Base-by-base conservation (phyloP, 2,797 vertebrate species). In the Trachurus trachurus region DNA sequence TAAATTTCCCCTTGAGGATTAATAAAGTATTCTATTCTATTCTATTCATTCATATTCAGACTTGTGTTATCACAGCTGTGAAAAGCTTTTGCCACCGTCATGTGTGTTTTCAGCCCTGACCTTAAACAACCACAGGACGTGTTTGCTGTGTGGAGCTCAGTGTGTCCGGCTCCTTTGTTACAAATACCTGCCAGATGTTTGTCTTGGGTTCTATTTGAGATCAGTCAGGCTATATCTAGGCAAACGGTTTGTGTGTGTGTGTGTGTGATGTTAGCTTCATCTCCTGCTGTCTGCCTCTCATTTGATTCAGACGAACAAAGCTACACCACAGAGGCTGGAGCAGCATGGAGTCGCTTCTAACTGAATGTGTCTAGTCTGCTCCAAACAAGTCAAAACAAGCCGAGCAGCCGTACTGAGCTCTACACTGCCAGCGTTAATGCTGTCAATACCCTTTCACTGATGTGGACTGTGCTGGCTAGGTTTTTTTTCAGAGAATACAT, bases 321-420 rank as follows among this genome's bases (percentile, higher is more conserved):
- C n/a, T 54, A 5, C 47, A 31, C 60, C 37, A n/a, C 5, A 9
- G 12, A 10, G 60, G 39, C 47, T 76, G 76, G 75, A 61, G 71
- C 40, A 19, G 50, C 65, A 16, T 29, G 39, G 39, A 16, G 16
- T 2, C 12, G 0, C 21, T 45, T 15, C 0, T 65, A 39, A 45
- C 57, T 42, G 0, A 67, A 42, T 31, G 2, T 37, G 11, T 69
- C 29, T 7, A 9, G 11, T 2, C 9, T 34, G 5, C 26, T 53
- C n/a, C 44, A 12, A 60, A 49, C 74, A 71, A 42, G 64, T 53
- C 6, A 4, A n/a, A 57, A 76, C 78, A 73, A 67, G 49, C 9
- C 3, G 40, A 50, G 5, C 11, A 47, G 52, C 47, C 13, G 2
- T 29, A 8, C 6, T 54, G 22, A 8, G 13, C 50, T 29, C 22